Percentiles rank a stretch among this genome's conserved stretches.
These are phyloP conservation scores for Ceyx cyanopectus DNA, from an alignment of 2,113 vertebrate species.

Conservation along the genomic window DNA sequence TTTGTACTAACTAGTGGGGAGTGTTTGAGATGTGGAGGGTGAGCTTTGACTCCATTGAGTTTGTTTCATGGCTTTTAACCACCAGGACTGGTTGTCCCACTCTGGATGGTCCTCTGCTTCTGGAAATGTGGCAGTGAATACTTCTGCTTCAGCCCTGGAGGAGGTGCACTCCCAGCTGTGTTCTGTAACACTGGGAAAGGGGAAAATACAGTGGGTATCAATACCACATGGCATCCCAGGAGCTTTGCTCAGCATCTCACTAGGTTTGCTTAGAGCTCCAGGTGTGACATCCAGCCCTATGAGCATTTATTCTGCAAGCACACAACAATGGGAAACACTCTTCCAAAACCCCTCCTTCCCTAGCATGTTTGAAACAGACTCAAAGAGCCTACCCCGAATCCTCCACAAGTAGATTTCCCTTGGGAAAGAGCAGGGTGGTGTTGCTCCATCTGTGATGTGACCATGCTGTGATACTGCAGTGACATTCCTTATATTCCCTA, in stretches of 20 bases:
- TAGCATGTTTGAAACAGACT: background rate
- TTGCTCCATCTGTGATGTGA: background rate
- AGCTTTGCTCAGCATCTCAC: background rate
- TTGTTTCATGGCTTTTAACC: background rate
- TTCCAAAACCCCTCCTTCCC: background rate
- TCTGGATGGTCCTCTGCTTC: background rate
- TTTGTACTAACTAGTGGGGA: background rate
- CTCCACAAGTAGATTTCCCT: background rate
- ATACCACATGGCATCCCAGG: background rate
- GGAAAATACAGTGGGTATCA: background rate
- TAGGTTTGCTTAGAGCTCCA: background rate
- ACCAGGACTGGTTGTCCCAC: fast-evolving
- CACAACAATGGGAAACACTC: background rate
- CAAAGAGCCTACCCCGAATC: background rate
- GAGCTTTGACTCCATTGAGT: fast-evolving
- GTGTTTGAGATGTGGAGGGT: background rate
- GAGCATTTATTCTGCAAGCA: fast-evolving
- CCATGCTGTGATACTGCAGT: background rate
- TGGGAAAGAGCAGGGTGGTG: background rate
- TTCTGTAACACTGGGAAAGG: background rate
- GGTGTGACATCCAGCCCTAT: background rate
- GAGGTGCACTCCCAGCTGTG: fast-evolving
- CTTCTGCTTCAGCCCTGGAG: background rate
- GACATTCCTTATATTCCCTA: background rate
- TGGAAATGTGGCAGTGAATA: too few relatives aligned